phyloP scores from a whole-genome alignment of 2,797 vertebrate species.

The Denticeps clupeoides region DNA sequence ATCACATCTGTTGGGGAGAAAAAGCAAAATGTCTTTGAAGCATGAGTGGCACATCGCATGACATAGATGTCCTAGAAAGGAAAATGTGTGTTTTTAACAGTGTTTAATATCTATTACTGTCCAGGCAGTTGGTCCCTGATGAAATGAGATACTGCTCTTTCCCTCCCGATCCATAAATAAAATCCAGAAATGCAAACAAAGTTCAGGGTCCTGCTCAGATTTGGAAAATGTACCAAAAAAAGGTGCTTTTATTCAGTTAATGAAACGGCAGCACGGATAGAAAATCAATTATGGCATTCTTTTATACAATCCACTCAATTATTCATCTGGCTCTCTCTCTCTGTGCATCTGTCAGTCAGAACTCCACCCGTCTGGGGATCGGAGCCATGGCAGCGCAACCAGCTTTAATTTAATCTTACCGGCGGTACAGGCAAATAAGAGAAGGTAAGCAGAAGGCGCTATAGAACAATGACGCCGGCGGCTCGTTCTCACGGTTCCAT shows the following conservation, averaged over 20 bases:
- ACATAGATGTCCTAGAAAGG: too few relatives aligned
- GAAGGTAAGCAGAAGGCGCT: constrained; percentile 35
- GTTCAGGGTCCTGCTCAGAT: constrained; percentile 34
- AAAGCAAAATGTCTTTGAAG: too few relatives aligned
- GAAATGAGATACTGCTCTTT: too few relatives aligned
- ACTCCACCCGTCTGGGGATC: constrained; percentile 43
- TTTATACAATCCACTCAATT: constrained; percentile 64
- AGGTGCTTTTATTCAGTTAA: constrained; percentile 61
- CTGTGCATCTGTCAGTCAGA: constrained; percentile 69
- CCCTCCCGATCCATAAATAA: too few relatives aligned
- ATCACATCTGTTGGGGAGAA: constrained; percentile 76
- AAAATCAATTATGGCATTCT: constrained; percentile 73
- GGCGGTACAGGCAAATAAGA: constrained; percentile 51
- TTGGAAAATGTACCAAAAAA: constrained; percentile 42
- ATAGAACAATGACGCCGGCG: too few relatives aligned
- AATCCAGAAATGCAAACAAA: constrained; percentile 29
- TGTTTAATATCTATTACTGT: too few relatives aligned
- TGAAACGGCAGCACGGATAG: constrained; percentile 58
- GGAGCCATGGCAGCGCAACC: constrained; percentile 44
- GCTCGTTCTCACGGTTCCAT: too few relatives aligned
- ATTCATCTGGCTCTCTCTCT: constrained; percentile 62
- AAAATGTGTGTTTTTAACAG: too few relatives aligned
- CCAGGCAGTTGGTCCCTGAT: too few relatives aligned
- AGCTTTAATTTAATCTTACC: constrained; percentile 56
- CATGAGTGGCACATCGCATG: too few relatives aligned